Evolutionary conservation across 2,888 invertebrate genomes (phyloP).

Genomic region (Hydraecia micacea): DNA sequence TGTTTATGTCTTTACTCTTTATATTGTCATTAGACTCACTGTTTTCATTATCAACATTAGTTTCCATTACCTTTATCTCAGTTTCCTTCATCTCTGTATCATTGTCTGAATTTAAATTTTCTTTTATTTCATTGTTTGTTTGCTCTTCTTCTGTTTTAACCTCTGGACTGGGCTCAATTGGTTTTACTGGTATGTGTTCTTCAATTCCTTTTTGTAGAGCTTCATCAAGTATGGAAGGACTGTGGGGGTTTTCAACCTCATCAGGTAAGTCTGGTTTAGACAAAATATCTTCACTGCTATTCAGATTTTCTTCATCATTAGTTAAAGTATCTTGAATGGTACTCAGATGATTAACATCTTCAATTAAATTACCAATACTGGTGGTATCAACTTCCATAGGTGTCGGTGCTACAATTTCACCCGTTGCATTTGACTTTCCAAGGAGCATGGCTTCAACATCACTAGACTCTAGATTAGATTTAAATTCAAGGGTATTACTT

Average conservation of each 20-base stretch:
- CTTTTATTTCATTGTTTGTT: slow-evolving; percentile 20
- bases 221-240: slow-evolving; percentile 86
- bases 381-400: slow-evolving; percentile 81
- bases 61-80: slow-evolving; percentile 53
- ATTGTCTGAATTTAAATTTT: slow-evolving; percentile 37
- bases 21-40: slow-evolving; percentile 60
- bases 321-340: slow-evolving; percentile 63
- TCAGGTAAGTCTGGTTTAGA: slow-evolving; percentile 63
- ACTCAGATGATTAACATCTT: slow-evolving; percentile 75
- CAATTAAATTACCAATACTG: slow-evolving; percentile 75
- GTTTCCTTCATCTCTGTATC: slow-evolving; percentile 46
- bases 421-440: slow-evolving; percentile 75
- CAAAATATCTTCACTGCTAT: slow-evolving; percentile 55
- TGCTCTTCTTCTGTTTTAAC: slow-evolving; percentile 21
- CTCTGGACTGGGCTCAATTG: slow-evolving; percentile 35
- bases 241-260: slow-evolving; percentile 79
- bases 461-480: slow-evolving; percentile 82
- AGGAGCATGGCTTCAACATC: slow-evolving; percentile 88
- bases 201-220: slow-evolving; percentile 81
- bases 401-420: slow-evolving; percentile 67
- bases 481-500: slow-evolving; percentile 74
- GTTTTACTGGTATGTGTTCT: slow-evolving; percentile 75
- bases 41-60: slow-evolving; percentile 61
- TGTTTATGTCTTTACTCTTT: slow-evolving; percentile 57
- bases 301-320: slow-evolving; percentile 51